Base-by-base conservation (phyloP, 2,113 vertebrate species). In the Oncorhynchus nerka region DNA sequence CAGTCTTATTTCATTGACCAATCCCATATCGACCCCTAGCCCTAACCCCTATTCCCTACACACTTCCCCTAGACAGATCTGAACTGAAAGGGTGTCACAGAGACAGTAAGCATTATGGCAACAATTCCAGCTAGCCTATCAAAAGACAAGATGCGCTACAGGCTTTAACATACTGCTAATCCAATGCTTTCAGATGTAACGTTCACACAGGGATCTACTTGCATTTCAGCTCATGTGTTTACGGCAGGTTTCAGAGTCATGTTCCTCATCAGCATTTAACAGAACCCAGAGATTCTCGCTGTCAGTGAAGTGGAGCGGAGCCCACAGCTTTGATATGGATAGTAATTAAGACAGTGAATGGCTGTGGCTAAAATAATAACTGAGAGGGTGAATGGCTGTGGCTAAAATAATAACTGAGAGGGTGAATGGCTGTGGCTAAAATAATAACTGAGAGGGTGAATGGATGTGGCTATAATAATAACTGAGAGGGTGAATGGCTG, bases 1-100 rank as follows among this genome's bases (percentile, higher is more conserved):
- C 89, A 88, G 84, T 85, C 81, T 86, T 84, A 82, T 39, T 7
- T 80, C 89, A 83, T 90, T 86, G 71, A 66, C 73, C 65, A 77
- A 75, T 24, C 78, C 48, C 72, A 61, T 5, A 19, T 55, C 15
- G 51, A 19, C 16, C 51, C 5, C 16, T 19, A 55, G 39, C 39
- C 39, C 39, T 55, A 55, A 55, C 49, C 49, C 49, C 11, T 16
- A 13, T 11, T 19, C 51, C 39, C 2, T 55, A 55, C 51, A 55
- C 51, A 55, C 51, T 55, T 45, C 39, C 39, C 39, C 9, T 45
- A 55, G 51, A 55, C 51, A 45, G 39, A 45, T 45, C 51, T 55
- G 16, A 55, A 55, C 51, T 55, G 51, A 55, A 19, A 55, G 15
- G 12, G 39, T 45, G 39, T 45, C 39, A 45, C 39, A 45, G 39